Conservation (phyloP, 2,797 vertebrate species). For the Channallabes apus region DNA sequence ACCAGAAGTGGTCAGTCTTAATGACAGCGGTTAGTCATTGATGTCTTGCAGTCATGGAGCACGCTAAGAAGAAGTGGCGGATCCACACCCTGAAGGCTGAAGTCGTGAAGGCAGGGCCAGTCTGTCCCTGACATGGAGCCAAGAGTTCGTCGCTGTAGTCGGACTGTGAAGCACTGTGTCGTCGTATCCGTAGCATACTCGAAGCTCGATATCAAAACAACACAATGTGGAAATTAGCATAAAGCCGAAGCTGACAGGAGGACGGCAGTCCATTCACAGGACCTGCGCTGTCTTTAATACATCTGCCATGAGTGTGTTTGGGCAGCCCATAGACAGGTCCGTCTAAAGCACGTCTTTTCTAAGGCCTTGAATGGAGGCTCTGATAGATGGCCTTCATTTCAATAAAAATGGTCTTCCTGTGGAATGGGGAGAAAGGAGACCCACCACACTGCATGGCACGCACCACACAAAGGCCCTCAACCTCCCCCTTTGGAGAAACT, state of each 20-base stretch:
- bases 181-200: slow-evolving; percentile 49
- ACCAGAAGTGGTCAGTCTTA: slow-evolving; percentile 33
- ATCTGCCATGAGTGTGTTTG: slow-evolving; percentile 80
- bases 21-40: slow-evolving; percentile 18
- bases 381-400: slow-evolving; percentile 82
- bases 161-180: slow-evolving; percentile 59
- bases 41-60: slow-evolving; percentile 26
- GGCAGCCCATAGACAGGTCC: slow-evolving; percentile 78
- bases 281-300: slow-evolving; percentile 72
- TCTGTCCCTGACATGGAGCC: slow-evolving; percentile 27
- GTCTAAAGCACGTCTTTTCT: slow-evolving; percentile 74
- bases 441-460: slow-evolving; percentile 60
- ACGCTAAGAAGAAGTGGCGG: neutral
- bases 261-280: slow-evolving; percentile 44
- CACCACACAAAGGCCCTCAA: slow-evolving; percentile 56
- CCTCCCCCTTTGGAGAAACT: slow-evolving; percentile 53
- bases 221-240: slow-evolving; percentile 68
- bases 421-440: slow-evolving; percentile 69
- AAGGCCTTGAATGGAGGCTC: slow-evolving; percentile 71
- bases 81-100: slow-evolving; percentile 7
- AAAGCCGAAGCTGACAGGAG: slow-evolving; percentile 64
- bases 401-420: slow-evolving; percentile 74
- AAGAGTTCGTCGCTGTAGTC: slow-evolving; percentile 39
- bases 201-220: slow-evolving; percentile 36
- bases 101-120: slow-evolving; percentile 20